phyloP scores from a whole-genome alignment of 2,113 vertebrate species.

The Leptobrachium ailaonicum region DNA sequence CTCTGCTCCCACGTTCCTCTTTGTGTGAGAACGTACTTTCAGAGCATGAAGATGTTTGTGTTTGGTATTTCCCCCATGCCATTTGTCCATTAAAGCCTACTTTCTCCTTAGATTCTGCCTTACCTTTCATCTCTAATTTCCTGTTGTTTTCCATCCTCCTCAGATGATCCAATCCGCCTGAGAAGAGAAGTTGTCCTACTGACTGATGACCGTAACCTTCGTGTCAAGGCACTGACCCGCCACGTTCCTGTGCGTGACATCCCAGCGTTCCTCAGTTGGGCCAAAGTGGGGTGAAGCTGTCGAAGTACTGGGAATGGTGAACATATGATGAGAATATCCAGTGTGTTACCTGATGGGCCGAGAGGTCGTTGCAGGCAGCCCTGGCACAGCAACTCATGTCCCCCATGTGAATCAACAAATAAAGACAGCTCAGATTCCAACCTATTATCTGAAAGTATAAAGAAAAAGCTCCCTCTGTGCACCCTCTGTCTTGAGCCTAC shows the following conservation, averaged over 20 bases:
- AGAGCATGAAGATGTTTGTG: constrained; percentile 22
- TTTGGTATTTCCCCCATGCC: background rate
- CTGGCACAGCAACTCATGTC: constrained; percentile 16
- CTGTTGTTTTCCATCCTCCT: constrained; percentile 26
- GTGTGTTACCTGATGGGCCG: constrained; percentile 51
- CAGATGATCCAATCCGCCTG: constrained; percentile 87
- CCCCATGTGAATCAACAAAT: constrained; percentile 35
- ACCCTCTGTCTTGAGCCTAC: constrained; percentile 57
- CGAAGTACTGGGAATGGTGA: constrained; percentile 54
- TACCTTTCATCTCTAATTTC: constrained; percentile 17
- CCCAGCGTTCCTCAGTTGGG: constrained; percentile 94
- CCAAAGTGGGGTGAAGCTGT: constrained; percentile 91
- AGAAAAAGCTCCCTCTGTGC: constrained; percentile 55
- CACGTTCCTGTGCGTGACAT: constrained; percentile 96
- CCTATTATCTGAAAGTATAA: constrained; percentile 53
- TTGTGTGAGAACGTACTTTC: constrained; percentile 34
- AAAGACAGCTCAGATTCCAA: constrained; percentile 28
- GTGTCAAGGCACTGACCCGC: constrained; percentile 93
- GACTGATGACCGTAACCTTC: constrained; percentile 93
- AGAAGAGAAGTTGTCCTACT: constrained; percentile 92
- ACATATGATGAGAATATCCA: constrained; percentile 42
- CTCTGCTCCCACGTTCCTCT: constrained; percentile 34
- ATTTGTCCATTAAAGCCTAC: background rate
- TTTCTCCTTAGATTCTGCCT: constrained; percentile 1
- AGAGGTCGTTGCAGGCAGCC: constrained; percentile 48